Evolutionary conservation across 2,797 vertebrate species (phyloP), one percentile per base, ranked within the genome.

Genomic region (Sebastes vulpes): DNA sequence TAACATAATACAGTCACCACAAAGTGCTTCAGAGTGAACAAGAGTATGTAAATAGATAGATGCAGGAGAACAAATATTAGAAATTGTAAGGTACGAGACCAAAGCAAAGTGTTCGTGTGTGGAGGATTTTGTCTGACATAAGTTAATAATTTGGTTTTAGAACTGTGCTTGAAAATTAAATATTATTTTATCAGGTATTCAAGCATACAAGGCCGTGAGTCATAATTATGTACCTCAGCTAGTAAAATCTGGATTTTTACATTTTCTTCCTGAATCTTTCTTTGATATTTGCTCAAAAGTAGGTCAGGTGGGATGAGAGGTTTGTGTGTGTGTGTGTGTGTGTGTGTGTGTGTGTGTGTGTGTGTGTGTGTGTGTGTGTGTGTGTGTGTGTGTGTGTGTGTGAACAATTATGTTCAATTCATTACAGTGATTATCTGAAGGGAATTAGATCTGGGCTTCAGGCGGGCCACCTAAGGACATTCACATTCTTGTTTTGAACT

Each of bases 401-500:
- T 29, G 6, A 52, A 65, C 7, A 57, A 25, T 21, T 59, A 26
- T 21, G 23, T 72, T 70, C 9, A 59, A 60, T 63, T 76, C 18
- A 53, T 38, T 70, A 32, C 16, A 79, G 8, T 42, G 16, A 63
- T 66, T 28, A 70, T 74, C 4, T 53, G 32, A 67, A 38, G 12
- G 38, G 48, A 69, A 82, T 77, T 66, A 28, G 9, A 64, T 56
- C 2, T 20, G 16, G 31, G 50, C 35, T 72, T 48, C 18, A 76
- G 35, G 21, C 5, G 0, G 12, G 52, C 26, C 50, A 81, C n/a
- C 8, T 65, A 56, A 75, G 46, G 31, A 75, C 64, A 77, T 68
- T 72, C 28, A 68, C 18, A 46, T n/a, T 70, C 8, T 70, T 59
- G 54, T 70, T 81, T 28, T 82, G 16, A 61, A 69, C 21, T 25